These are phyloP conservation scores for Scaptomyza hsui DNA, from an alignment of 1,140 invertebrate species.

Conservation along the genomic window DNA sequence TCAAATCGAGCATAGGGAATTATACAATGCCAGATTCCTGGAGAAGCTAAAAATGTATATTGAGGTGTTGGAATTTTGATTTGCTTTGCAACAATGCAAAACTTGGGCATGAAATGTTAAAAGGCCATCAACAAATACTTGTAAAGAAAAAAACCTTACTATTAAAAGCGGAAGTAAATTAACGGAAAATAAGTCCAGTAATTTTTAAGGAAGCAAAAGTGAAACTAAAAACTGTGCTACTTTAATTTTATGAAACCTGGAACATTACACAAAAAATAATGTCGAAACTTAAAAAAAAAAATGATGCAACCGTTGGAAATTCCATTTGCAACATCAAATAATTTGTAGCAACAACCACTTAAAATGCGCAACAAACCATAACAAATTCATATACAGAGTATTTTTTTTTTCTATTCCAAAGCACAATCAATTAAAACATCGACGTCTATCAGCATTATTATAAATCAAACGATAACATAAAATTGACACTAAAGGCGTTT, in stretches of 20 bases:
- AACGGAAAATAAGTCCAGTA: no score
- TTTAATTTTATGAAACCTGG: not conserved
- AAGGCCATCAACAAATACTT: not conserved
- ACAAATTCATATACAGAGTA: conserved; percentile 23
- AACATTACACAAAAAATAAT: not conserved
- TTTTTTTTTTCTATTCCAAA: conserved; percentile 19
- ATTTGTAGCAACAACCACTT: conserved; percentile 12
- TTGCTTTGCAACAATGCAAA: conserved; percentile 27
- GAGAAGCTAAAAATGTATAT: not conserved
- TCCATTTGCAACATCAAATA: not conserved
- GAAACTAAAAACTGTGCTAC: no score
- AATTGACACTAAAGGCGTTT: conserved; percentile 82
- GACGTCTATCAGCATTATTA: conserved; percentile 82
- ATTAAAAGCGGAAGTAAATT: no score
- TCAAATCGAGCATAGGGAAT: conserved; percentile 34
- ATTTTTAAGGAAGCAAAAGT: no score
- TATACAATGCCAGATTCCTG: conserved; percentile 16
- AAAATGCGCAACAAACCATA: conserved; percentile 12
- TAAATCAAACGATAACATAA: conserved; percentile 83
- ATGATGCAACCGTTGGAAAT: conserved; percentile 11
- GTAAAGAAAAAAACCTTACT: not conserved
- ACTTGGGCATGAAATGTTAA: not conserved
- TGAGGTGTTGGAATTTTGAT: conserved; percentile 69
- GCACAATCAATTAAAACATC: conserved; percentile 78
- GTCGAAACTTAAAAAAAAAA: conserved; percentile 4